Percentiles rank a stretch among this genome's conserved stretches.
Conservation (phyloP, 2,888 invertebrate species). For the Temnothorax unifasciatus region DNA sequence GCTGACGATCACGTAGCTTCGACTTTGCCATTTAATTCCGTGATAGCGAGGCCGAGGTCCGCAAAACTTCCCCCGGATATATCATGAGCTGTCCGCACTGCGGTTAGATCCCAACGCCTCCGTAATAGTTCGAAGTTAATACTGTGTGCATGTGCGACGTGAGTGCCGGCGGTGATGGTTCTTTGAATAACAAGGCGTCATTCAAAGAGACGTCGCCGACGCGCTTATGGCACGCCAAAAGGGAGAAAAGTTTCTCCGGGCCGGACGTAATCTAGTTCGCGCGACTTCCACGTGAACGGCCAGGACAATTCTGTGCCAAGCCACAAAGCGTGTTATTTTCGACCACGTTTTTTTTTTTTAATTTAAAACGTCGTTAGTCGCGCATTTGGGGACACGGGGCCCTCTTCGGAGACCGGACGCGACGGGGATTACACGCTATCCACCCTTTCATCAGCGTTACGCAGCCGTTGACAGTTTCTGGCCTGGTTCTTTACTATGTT, state of each 20-base stretch:
- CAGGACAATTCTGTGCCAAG: constrained; percentile 49
- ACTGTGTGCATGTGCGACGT: constrained; percentile 31
- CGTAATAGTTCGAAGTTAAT: constrained; percentile 50
- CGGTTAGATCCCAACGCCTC: constrained; percentile 33
- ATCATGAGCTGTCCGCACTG: constrained; percentile 49
- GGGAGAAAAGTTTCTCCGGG: constrained; percentile 4
- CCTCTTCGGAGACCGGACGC: constrained; percentile 65
- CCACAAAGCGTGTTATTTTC: constrained; percentile 56
- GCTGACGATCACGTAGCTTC: constrained; percentile 10
- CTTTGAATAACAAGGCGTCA: constrained; percentile 55
- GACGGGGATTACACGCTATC: constrained; percentile 67
- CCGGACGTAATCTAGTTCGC: constrained; percentile 61
- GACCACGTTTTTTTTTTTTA: constrained; percentile 48
- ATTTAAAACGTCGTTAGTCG: constrained; percentile 67
- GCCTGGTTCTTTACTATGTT: constrained; percentile 61
- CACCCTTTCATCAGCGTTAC: constrained; percentile 72
- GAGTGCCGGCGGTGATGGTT: constrained; percentile 30
- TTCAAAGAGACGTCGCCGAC: constrained; percentile 31
- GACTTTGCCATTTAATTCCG: constrained; percentile 45
- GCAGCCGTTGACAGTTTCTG: constrained; percentile 65
- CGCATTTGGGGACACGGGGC: constrained; percentile 59
- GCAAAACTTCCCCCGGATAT: constrained; percentile 44
- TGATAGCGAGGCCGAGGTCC: constrained; percentile 8
- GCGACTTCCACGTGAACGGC: constrained; percentile 50
- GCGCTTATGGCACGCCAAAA: background rate